Conservation (phyloP, 2,113 vertebrate genomes). For the Ancistrus triradiatus region DNA sequence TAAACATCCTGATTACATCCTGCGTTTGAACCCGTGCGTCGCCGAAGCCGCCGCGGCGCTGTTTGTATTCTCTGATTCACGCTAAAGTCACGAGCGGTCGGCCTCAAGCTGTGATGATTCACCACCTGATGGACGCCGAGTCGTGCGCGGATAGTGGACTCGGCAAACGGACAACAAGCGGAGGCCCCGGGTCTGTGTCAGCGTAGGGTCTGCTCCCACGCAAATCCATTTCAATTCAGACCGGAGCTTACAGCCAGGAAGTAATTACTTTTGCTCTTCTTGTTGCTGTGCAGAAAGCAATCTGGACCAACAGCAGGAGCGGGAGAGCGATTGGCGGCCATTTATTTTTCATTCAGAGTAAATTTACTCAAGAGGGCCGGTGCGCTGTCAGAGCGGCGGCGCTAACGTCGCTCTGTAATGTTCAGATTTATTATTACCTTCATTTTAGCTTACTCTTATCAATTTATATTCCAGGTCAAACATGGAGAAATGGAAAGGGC, state of each 20-base stretch:
- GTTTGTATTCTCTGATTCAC: too few species aligned
- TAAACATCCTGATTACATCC: too few species aligned
- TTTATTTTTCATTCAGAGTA: conserved; percentile 38
- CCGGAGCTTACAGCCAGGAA: conserved; percentile 38
- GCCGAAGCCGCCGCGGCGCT: too few species aligned
- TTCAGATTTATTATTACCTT: too few species aligned
- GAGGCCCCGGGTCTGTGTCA: too few species aligned
- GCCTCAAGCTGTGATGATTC: conserved; percentile 18
- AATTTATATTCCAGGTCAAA: too few species aligned
- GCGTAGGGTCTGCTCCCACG: conserved; percentile 28
- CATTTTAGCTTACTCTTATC: too few species aligned
- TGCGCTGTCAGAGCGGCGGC: conserved; percentile 8
- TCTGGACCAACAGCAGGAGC: conserved; percentile 39
- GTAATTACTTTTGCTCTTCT: conserved; percentile 46
- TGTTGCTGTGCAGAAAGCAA: conserved; percentile 37
- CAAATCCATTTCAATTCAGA: conserved; percentile 39
- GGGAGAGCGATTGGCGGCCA: conserved; percentile 24
- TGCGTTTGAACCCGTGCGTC: too few species aligned
- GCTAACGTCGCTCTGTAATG: conserved; percentile 2
- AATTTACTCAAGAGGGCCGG: conserved; percentile 20
- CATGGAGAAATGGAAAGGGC: too few species aligned
- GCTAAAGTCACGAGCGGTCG: too few species aligned
- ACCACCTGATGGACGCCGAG: conserved; percentile 11
- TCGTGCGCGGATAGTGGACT: conserved; percentile 27
- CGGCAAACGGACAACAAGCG: too few species aligned